A percentile compares a stretch with the other conserved stretches of the same genome.
These are phyloP conservation scores for Xiphydria camelus DNA, from an alignment of 2,888 invertebrate species.

Conservation along the genomic window DNA sequence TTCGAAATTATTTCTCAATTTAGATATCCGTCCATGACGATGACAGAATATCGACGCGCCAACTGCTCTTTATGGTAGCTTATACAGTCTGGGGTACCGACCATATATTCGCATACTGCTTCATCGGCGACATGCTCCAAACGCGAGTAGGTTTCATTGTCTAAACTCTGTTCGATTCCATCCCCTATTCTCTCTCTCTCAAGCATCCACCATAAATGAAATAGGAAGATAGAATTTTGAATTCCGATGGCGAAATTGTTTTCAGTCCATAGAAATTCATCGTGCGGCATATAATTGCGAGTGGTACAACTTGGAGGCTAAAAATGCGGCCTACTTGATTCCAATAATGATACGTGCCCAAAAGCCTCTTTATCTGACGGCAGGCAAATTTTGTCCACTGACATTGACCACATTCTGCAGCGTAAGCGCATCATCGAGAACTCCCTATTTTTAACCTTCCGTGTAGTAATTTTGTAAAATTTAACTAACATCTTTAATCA, in stretches of 20 bases:
- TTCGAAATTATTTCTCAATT: neutral
- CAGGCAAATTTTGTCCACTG: constrained; percentile 24
- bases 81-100: no score
- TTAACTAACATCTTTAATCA: no score
- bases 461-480: no score
- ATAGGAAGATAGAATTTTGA: no score
- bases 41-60: no score
- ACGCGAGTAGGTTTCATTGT: constrained; percentile 15
- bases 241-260: no score
- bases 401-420: constrained; percentile 19
- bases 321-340: constrained; percentile 13
- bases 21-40: no score
- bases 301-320: constrained; percentile 4
- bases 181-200: no score
- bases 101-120: no score
- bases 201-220: no score
- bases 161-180: no score
- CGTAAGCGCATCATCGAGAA: constrained; percentile 15
- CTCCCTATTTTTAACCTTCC: no score
- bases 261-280: constrained; percentile 10
- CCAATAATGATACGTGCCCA: constrained; percentile 18
- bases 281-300: constrained; percentile 10
- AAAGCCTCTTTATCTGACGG: constrained; percentile 22
- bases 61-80: constrained; percentile 11
- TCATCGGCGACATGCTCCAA: constrained; percentile 10